Conservation (phyloP, 2,888 invertebrate species). For the Lucinisca nassula region DNA sequence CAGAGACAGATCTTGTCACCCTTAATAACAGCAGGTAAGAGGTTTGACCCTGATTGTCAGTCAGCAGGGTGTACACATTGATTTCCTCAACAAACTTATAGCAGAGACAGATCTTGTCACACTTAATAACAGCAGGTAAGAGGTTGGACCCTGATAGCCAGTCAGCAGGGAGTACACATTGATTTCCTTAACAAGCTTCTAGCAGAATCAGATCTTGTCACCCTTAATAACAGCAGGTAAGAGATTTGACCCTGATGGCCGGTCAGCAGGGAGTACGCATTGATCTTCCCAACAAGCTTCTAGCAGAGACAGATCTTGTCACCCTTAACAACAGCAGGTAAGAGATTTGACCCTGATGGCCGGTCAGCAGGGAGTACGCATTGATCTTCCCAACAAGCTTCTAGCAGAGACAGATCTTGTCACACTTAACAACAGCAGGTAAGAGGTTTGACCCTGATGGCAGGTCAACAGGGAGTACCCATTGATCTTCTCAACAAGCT, state of each 20-base stretch:
- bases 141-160: too few relatives aligned
- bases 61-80: too few relatives aligned
- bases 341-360: constrained; percentile 90
- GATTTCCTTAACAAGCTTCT: too few relatives aligned
- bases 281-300: constrained; percentile 95
- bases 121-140: too few relatives aligned
- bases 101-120: too few relatives aligned
- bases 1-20: constrained; percentile 97
- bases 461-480: constrained; percentile 93
- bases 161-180: too few relatives aligned
- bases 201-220: too few relatives aligned
- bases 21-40: constrained; percentile 93
- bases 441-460: constrained; percentile 89
- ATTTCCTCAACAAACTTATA: too few relatives aligned
- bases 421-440: constrained; percentile 94
- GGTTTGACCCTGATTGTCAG: too few relatives aligned
- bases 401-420: constrained; percentile 97
- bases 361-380: constrained; percentile 94
- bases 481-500: constrained; percentile 95
- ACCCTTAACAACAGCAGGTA: constrained; percentile 94
- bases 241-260: too few relatives aligned
- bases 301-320: constrained; percentile 97
- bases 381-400: constrained; percentile 95
- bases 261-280: constrained; percentile 94
- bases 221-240: too few relatives aligned